Evolutionary conservation across 2,888 invertebrate genomes (phyloP), one percentile per base, ranked within the genome.

Genomic region (Diadegma fenestrale): DNA sequence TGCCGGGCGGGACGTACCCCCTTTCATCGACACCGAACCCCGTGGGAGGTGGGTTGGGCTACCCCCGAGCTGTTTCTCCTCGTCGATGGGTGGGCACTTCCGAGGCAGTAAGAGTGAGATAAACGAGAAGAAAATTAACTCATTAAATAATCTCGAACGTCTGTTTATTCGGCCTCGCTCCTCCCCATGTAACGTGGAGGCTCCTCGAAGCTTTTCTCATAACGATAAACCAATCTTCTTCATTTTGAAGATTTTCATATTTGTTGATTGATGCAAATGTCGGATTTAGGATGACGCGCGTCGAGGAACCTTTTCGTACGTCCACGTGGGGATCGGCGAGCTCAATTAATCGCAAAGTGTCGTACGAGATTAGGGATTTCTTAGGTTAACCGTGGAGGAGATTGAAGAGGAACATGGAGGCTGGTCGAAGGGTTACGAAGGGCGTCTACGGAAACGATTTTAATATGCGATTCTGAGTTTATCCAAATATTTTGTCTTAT

Each of bases 1-100:
- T 92, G 92, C 92, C 89, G 92, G 93, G 93, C 92, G 92, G 93
- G 93, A 91, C 91, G 91, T 93, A 92, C 91, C 92, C 92, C 90
- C 91, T 92, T 93, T 91, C 93, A 90, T 91, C 93, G 90, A 91
- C 93, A 91, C 88, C 92, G 87, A 91, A 91, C 89, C 90, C 93
- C 92, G 91, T 91, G 93, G 93, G 93, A 93, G 91, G 92, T 92
- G 93, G 93, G 93, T 93, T 92, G 93, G 93, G 93, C 92, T 92
- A 89, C 90, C 92, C 92, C 80, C 89, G 90, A 90, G 88, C 88
- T 88, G 88, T 88, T 90, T 88, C 88, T 88, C 90, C 87, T 88
- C 90, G 86, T 88, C 88, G 91, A 90, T 90, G 92, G 93, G 93
- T 93, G 92, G 93, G 92, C 90, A 89, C 92, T 90, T 88, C 91